These are phyloP conservation scores for Ariopsis seemanni DNA, from an alignment of 2,113 vertebrate genomes.

Conservation along the genomic window DNA sequence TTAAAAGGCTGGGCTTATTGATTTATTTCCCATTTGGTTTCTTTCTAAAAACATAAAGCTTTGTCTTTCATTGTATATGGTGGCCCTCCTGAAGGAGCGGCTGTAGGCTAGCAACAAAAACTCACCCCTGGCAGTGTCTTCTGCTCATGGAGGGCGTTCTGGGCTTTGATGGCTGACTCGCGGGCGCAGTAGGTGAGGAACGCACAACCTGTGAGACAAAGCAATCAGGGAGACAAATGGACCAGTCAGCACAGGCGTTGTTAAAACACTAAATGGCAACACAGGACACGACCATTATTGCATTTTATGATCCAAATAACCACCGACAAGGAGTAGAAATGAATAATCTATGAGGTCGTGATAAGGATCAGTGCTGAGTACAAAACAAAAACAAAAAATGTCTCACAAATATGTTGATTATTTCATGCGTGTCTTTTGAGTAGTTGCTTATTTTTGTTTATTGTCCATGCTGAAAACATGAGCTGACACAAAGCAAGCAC, in stretches of 20 bases:
- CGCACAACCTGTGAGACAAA: conserved; percentile 84
- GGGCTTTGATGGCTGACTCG: conserved; percentile 97
- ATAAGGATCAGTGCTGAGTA: background rate
- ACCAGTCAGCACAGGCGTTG: conserved; percentile 27
- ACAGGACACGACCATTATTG: conserved; percentile 9
- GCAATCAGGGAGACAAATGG: conserved; percentile 35
- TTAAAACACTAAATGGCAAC: conserved; percentile 27
- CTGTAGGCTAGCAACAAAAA: conserved; percentile 49
- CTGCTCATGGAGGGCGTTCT: conserved; percentile 96
- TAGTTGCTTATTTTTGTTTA: background rate
- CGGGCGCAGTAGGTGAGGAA: conserved; percentile 98
- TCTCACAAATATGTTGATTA: background rate
- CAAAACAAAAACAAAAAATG: background rate
- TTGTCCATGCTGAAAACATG: background rate
- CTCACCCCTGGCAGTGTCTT: conserved; percentile 98
- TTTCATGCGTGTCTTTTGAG: background rate
- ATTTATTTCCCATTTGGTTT: conserved; percentile 59
- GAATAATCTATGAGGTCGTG: conserved; percentile 21
- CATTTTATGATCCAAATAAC: conserved; percentile 16
- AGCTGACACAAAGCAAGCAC: conserved; percentile 23
- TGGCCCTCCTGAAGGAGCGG: conserved; percentile 30
- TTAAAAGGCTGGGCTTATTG: conserved; percentile 70
- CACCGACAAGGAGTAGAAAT: conserved; percentile 13
- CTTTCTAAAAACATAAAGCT: conserved; percentile 56
- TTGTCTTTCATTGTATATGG: conserved; percentile 35